phyloP scores from a whole-genome alignment of 2,888 invertebrate genomes.

The Cephus rjabovi region DNA sequence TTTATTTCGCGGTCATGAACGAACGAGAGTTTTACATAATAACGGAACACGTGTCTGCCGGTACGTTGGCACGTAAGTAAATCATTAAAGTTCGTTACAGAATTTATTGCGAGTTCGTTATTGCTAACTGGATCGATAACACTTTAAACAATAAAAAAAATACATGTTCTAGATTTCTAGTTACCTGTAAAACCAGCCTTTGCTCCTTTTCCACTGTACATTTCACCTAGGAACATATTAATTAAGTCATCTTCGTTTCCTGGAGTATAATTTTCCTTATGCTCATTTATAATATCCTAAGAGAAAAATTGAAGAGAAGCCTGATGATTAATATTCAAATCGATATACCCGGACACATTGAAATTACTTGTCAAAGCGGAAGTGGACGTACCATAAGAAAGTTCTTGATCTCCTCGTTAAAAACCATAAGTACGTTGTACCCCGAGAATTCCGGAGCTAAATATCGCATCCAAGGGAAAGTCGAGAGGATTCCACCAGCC shows the following conservation, averaged over 20 bases:
- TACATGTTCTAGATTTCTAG: conserved; percentile 2
- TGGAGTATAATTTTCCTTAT: conserved; percentile 67
- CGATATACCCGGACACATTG: neutral
- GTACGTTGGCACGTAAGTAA: neutral
- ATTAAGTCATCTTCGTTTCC: conserved; percentile 72
- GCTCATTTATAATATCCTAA: conserved; percentile 70
- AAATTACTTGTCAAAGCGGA: conserved; percentile 12
- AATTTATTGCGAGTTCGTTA: neutral
- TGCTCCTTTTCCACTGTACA: conserved; percentile 63
- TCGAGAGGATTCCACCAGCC: conserved; percentile 71
- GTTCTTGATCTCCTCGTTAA: conserved; percentile 70
- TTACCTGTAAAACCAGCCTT: conserved; percentile 67
- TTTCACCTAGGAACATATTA: conserved; percentile 74
- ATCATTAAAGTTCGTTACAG: neutral
- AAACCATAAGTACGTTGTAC: conserved; percentile 70
- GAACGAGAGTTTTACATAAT: neutral
- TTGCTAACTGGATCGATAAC: neutral
- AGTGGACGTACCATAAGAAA: conserved; percentile 67
- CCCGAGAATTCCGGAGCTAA: conserved; percentile 73
- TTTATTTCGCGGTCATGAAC: neutral
- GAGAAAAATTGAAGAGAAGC: conserved; percentile 9
- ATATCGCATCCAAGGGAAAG: conserved; percentile 74
- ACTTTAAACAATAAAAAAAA: neutral
- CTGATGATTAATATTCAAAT: conserved; percentile 10
- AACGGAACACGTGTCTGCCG: neutral